Percentiles rank a stretch among this genome's conserved stretches.
Evolutionary conservation across 2,797 vertebrate species (phyloP).

Genomic region (Anomalospiza imberbis): DNA sequence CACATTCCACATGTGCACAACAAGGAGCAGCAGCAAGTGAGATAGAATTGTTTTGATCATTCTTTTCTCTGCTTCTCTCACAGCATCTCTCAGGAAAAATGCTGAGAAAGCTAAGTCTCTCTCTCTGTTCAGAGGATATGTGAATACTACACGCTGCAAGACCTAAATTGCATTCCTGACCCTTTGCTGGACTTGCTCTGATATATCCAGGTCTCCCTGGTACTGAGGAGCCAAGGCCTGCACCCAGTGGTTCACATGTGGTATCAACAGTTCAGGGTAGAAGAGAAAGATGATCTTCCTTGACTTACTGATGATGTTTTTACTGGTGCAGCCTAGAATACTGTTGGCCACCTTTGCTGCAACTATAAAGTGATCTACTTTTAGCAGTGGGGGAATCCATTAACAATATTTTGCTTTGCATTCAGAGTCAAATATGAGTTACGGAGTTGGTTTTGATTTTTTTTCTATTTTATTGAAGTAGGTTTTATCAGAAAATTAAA

Average conservation of each 20-base stretch:
- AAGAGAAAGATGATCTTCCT: not conserved
- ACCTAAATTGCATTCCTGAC: not conserved
- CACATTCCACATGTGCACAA: no score
- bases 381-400: not conserved
- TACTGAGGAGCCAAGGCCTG: not conserved
- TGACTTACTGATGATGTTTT: not conserved
- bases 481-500: not conserved
- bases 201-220: not conserved
- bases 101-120: no score
- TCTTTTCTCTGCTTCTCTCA: no score
- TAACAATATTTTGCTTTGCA: not conserved
- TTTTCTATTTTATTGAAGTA: not conserved
- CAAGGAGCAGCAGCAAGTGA: no score
- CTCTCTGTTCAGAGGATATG: no score
- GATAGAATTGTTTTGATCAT: no score
- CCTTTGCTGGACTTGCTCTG: rapidly evolving
- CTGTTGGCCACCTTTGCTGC: not conserved
- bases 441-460: rapidly evolving
- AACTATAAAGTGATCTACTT: not conserved
- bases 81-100: no score
- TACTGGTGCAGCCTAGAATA: not conserved
- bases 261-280: rapidly evolving
- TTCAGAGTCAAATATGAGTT: not conserved
- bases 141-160: not conserved
- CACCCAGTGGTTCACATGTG: not conserved